phyloP scores from a whole-genome alignment of 2,888 invertebrate species.

The Meteorus colon region DNA sequence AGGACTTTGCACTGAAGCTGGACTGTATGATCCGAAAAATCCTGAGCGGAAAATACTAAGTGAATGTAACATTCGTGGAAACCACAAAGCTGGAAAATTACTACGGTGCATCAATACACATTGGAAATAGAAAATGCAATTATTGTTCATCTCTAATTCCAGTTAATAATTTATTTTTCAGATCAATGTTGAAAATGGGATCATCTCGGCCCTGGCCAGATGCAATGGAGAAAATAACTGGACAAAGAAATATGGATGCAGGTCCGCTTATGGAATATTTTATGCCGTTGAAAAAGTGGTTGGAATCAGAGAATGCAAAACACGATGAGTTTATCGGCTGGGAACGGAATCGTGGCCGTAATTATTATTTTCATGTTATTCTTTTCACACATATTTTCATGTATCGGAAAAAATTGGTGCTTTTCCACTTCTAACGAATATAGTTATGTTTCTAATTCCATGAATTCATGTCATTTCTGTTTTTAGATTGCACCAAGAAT shows the following conservation, averaged over 20 bases:
- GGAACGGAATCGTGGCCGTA: slow-evolving; percentile 71
- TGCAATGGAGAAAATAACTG: slow-evolving; percentile 87
- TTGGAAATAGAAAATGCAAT: not conserved
- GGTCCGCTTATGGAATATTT: slow-evolving; percentile 87
- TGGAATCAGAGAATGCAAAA: slow-evolving; percentile 82
- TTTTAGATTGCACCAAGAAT: no score
- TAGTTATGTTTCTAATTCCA: no score
- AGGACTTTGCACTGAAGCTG: slow-evolving; percentile 84
- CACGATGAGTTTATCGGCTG: slow-evolving; percentile 89
- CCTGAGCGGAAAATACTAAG: slow-evolving; percentile 80
- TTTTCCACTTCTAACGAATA: no score
- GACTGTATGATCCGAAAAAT: slow-evolving; percentile 83
- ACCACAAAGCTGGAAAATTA: slow-evolving; percentile 84
- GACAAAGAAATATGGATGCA: slow-evolving; percentile 82
- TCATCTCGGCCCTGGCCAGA: slow-evolving; percentile 88
- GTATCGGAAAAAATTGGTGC: no score
- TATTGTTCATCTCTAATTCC: no score
- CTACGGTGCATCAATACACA: slow-evolving; percentile 73
- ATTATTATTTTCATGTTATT: not conserved
- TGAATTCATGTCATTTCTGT: no score
- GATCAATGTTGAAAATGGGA: slow-evolving; percentile 79
- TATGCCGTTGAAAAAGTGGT: slow-evolving; percentile 84
- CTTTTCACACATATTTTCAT: no score
- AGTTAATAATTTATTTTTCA: slow-evolving; percentile 58
- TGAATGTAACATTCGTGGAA: slow-evolving; percentile 90